These are phyloP conservation scores for Hippocampus comes DNA, from an alignment of 2,113 vertebrate genomes.

Conservation along the genomic window DNA sequence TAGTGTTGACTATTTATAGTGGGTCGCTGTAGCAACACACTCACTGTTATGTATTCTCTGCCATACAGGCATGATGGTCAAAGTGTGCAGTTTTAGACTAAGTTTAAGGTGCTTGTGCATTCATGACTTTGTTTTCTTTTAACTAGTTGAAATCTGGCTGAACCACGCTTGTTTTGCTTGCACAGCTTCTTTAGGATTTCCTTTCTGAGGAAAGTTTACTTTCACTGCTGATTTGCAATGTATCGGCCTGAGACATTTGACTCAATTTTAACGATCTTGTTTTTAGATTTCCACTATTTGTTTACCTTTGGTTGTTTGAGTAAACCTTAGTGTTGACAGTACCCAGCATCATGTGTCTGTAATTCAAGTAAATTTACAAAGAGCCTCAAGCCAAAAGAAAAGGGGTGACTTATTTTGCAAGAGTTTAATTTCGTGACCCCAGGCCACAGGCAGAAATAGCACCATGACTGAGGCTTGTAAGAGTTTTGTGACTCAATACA, in stretches of 20 bases:
- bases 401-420: slow-evolving; percentile 46
- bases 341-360: slow-evolving; percentile 45
- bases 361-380: slow-evolving; percentile 47
- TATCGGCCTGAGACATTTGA: slow-evolving; percentile 10
- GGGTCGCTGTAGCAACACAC: slow-evolving; percentile 69
- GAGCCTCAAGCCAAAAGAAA: slow-evolving; percentile 42
- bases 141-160: slow-evolving; percentile 8
- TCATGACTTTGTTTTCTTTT: background rate
- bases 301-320: slow-evolving; percentile 47
- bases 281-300: slow-evolving; percentile 49
- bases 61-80: slow-evolving; percentile 25
- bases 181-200: slow-evolving; percentile 2
- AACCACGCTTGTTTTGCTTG: background rate
- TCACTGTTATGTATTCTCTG: slow-evolving; percentile 66
- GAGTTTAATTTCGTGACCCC: slow-evolving; percentile 59
- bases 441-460: slow-evolving; percentile 65
- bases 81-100: slow-evolving; percentile 3
- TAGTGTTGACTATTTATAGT: slow-evolving; percentile 75
- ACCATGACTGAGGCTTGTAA: slow-evolving; percentile 43
- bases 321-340: slow-evolving; percentile 40
- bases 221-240: background rate
- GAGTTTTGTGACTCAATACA: slow-evolving; percentile 54
- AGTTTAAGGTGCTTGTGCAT: slow-evolving; percentile 8
- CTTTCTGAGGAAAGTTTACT: slow-evolving; percentile 3
- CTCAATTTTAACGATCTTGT: slow-evolving; percentile 20